Evolutionary conservation across 2,797 vertebrate species (phyloP).

Genomic region (Meriones psammophilus): DNA sequence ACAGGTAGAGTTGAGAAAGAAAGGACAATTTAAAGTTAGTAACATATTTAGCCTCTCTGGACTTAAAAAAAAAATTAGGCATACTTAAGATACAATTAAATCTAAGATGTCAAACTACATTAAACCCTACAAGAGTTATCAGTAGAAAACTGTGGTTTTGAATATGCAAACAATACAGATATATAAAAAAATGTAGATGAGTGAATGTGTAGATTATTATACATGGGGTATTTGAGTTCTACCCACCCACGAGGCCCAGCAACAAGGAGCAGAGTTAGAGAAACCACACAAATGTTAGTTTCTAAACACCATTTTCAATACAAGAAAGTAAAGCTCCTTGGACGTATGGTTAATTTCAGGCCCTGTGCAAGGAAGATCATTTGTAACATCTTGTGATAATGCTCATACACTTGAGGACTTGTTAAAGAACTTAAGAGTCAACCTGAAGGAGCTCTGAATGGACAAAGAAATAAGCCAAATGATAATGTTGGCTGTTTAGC

Average conservation of each 20-base stretch:
- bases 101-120: slow-evolving; percentile 18
- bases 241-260: neutral
- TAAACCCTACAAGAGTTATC: slow-evolving; percentile 20
- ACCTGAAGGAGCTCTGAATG: slow-evolving; percentile 16
- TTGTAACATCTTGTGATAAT: slow-evolving; percentile 46
- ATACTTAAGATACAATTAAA: neutral
- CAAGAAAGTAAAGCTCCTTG: slow-evolving; percentile 46
- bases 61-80: neutral
- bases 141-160: slow-evolving; percentile 56
- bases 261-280: slow-evolving; percentile 39
- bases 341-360: slow-evolving; percentile 40
- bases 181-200: slow-evolving; percentile 39
- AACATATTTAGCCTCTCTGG: neutral
- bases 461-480: slow-evolving; percentile 53
- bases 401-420: slow-evolving; percentile 18
- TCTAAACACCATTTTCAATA: slow-evolving; percentile 66
- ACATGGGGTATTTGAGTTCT: slow-evolving; percentile 36
- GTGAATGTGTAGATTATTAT: slow-evolving; percentile 24
- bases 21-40: neutral
- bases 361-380: slow-evolving; percentile 14
- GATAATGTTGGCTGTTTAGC: slow-evolving; percentile 1
- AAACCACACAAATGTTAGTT: slow-evolving; percentile 16
- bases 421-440: slow-evolving; percentile 52
- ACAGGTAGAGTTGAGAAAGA: neutral
- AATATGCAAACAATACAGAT: neutral